Evolutionary conservation across 23 tunicate genomes (phyloP).

Genomic region (Corella eumyota): DNA sequence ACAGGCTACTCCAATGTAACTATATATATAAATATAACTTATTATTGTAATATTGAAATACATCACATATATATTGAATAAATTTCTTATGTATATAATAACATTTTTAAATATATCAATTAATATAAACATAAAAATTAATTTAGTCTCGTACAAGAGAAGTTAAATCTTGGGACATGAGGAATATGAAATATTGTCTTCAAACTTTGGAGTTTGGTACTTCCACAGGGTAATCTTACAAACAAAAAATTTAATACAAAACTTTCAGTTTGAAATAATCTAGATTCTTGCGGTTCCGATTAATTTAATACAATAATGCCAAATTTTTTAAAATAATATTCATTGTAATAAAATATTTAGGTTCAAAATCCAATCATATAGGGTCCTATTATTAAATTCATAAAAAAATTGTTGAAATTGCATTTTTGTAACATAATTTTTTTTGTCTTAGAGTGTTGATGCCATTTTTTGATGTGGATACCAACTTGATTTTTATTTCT

Average conservation of each 20-base stretch:
- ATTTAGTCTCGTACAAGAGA: constrained; percentile 26
- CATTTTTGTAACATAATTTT: neutral
- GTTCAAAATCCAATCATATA: no score
- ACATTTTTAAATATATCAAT: neutral
- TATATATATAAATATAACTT: neutral
- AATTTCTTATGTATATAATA: neutral
- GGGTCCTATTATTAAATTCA: no score
- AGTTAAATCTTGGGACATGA: constrained; percentile 39
- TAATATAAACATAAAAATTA: neutral
- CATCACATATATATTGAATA: neutral
- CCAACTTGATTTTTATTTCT: constrained; percentile 41
- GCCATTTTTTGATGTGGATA: constrained; percentile 78
- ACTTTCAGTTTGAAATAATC: no score
- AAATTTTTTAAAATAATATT: no score
- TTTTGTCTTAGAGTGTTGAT: constrained; percentile 59
- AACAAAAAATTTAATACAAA: no score
- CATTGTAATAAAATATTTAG: no score
- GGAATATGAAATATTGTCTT: constrained; percentile 39
- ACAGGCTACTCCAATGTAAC: constrained; percentile 72
- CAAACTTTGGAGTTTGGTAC: constrained; percentile 35
- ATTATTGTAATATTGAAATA: neutral
- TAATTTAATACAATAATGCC: no score
- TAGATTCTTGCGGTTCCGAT: no score
- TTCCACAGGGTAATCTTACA: constrained; percentile 67
- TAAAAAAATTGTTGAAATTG: no score